Conservation (phyloP, 2,797 vertebrate species). For the Xenops minutus region DNA sequence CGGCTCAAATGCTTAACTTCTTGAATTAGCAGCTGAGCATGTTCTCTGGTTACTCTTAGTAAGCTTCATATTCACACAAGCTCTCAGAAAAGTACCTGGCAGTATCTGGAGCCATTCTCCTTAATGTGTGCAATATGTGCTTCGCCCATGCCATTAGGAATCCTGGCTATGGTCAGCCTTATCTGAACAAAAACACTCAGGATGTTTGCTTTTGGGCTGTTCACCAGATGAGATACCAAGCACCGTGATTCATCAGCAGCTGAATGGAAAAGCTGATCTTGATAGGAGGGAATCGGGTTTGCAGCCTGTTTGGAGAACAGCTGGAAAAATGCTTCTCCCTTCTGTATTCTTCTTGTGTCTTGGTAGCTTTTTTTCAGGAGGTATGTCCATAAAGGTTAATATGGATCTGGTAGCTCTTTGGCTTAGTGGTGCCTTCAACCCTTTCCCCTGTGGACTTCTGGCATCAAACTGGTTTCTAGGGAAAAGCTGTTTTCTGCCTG, state of each 20-base stretch:
- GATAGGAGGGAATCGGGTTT: accelerated
- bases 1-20: neutral
- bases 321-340: neutral
- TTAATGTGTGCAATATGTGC: neutral
- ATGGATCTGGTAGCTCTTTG: neutral
- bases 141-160: neutral
- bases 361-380: neutral
- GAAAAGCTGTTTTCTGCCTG: neutral
- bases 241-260: neutral
- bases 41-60: neutral
- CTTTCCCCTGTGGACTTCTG: neutral
- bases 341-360: neutral
- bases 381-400: neutral
- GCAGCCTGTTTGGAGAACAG: neutral
- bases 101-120: neutral
- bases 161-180: neutral
- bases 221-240: neutral
- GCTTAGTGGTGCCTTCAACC: neutral
- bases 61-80: neutral
- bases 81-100: neutral
- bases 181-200: neutral
- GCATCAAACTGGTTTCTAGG: neutral
- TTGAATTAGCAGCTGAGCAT: neutral
- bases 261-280: neutral
- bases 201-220: neutral